Evolutionary conservation across 2,797 vertebrate genomes (phyloP), one percentile per base, ranked within the genome.

Genomic region (Halcyon chelicuti): DNA sequence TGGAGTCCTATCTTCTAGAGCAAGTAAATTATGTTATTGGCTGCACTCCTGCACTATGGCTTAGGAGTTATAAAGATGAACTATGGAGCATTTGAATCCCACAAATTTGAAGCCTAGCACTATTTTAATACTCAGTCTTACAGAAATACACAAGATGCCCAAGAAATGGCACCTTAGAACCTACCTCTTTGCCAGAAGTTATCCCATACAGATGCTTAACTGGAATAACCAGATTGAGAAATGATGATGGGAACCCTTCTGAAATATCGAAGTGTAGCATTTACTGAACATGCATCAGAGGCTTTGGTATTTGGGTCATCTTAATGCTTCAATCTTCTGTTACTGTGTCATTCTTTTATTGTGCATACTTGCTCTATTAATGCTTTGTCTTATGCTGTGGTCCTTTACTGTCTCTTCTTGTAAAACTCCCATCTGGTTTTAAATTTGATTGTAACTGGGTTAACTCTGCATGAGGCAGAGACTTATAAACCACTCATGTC

Each of bases 271-370:
- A 67, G 85, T 31, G 52, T 21, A 42, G 17, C 72, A 79, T 67
- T 93, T 73, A 95, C 55, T 78, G 58, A 83, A 67, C 39, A 25
- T 77, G 58, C 67, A 81, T 93, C 90, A 97, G 63, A 91, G 47
- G 22, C 72, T 93, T 67, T 95, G 96, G 95, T 96, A 97, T 97
- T 57, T 95, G 79, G 95, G 95, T 95, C 94, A 93, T 70, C 55
- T 65, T 49, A 86, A 40, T 74, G 80, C 58, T 78, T 80, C 28
- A 6, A 0, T 73, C 77, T 83, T 80, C 71, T 85, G 60, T 47
- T 54, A 63, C 67, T 61, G 65, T 66, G 82, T 90, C 85, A 93
- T 66, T 88, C 76, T 90, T 66, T 58, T 42, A 28, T 11, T 72
- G n/a, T 2, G 3, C 37, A 49, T 17, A 44, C 40, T 74, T 0